Evolutionary conservation across 2,888 invertebrate species (phyloP), one percentile per base, ranked within the genome.

Genomic region (Oegoconia quadripuncta): DNA sequence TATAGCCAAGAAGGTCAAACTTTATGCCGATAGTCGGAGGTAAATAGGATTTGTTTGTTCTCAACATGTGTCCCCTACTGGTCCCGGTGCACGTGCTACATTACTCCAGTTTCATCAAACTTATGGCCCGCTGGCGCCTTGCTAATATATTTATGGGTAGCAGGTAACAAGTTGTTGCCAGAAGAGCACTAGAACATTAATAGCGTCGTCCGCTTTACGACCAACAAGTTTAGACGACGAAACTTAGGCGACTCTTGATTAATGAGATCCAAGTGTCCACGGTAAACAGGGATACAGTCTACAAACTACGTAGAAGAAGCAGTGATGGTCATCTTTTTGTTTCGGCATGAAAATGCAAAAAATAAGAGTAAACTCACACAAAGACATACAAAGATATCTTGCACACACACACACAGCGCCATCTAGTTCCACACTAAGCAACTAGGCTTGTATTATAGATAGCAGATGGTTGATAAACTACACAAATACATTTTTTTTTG

Each of bases 121-220:
- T 38, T 23, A 1, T 6, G 23, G 27, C 41, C 29, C 16, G 28
- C 13, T 26, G 37, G 28, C 34, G 37, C 16, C 39, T 14, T n/a
- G 29, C 39, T 47, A 44, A 42, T 39, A 47, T 47, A 47, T 47
- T 47, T 39, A 47, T 41, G 37, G 20, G 26, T 30, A 12, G 11
- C 42, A 44, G 42, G 44, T 57, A 55, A 55, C 56, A 52, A 52
- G 52, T 59, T 57, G 55, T 59, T 56, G 33, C 26, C 32, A 30
- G 32, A 41, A 44, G 34, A 44, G 42, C 40, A 44, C 47, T 47
- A 39, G 32, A 47, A 47, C 47, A 47, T 47, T 47, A 47, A 47
- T 47, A 47, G 47, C 44, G 32, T 41, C 41, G 28, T 26, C 28
- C 18, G 35, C 28, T 42, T 42, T 40, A 38, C 38, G 38, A 36